Base-by-base conservation (phyloP, 1,140 invertebrate genomes). In the Goniozus legneri region DNA sequence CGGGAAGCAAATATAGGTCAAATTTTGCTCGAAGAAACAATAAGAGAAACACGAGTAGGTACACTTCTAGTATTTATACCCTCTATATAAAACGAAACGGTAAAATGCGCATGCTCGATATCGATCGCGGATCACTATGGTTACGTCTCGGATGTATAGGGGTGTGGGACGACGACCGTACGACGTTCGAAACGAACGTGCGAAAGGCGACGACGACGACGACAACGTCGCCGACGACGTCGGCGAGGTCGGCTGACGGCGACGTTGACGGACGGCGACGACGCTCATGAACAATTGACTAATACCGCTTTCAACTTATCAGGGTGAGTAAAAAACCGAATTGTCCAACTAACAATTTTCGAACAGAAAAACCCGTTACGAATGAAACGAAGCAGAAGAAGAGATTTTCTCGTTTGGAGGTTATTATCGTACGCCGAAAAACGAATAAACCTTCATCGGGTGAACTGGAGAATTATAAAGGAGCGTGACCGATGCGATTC, bases 111-210 rank as follows among this genome's bases (percentile, higher is more conserved):
- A 71, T 62, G 66, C 51, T 53, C 49, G 16, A 19, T 50, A 73
- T 74, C 58, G 69, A 72, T 64, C 62, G 61, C 45, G 55, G 60
- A 73, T 73, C 65, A 54, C 58, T 66, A 73, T 73, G 67, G 67
- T 65, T 64, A 73, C 67, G 55, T 57, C 58, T 66, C 41, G 50
- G 56, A n/a, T n/a, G n/a, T 44, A 53, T 52, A 56, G 51, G 44
- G 14, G n/a, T n/a, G n/a, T n/a, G n/a, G n/a, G n/a, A n/a, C n/a
- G n/a, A n/a, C n/a, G 10, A 37, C 35, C 14, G 37, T 50, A n/a
- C n/a, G n/a, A n/a, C 42, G 46, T 49, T 48, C 44, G 45, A 48
- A 49, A 51, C 48, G 52, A 47, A 44, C 52, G 47, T 52, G 54
- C 54, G 49, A 34, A 51, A 30, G 35, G 42, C 46, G 22, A 49